Evolutionary conservation across 1,140 invertebrate species (phyloP).

Genomic region (Drosophila baimaii): DNA sequence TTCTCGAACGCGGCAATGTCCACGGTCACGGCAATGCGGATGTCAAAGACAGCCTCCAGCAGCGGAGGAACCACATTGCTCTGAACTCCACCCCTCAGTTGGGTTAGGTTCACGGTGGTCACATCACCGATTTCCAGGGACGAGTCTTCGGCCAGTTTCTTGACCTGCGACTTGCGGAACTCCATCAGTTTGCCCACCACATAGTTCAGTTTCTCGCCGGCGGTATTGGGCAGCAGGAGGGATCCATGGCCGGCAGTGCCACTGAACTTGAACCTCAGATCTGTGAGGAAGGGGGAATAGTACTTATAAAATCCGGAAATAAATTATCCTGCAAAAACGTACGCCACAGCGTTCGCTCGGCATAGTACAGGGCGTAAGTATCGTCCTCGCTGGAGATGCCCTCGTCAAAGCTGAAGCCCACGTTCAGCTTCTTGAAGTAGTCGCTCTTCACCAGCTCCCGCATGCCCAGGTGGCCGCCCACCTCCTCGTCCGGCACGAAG

Average conservation of each 20-base stretch:
- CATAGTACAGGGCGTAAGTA: conserved; percentile 89
- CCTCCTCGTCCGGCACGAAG: conserved; percentile 97
- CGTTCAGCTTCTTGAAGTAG: conserved; percentile 92
- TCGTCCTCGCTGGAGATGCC: conserved; percentile 88
- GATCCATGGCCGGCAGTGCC: conserved; percentile 96
- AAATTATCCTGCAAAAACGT: conserved; percentile 35
- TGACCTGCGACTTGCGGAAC: conserved; percentile 88
- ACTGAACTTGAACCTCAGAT: conserved; percentile 60
- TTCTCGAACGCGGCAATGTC: conserved; percentile 90
- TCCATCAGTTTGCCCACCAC: conserved; percentile 92
- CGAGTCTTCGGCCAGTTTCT: conserved; percentile 87
- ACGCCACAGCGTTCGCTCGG: conserved; percentile 90
- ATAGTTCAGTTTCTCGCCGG: conserved; percentile 92
- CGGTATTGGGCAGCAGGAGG: conserved; percentile 91
- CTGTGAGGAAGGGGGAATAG: not conserved
- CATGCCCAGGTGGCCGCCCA: conserved; percentile 94
- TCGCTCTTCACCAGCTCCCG: conserved; percentile 90
- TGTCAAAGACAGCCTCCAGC: conserved; percentile 91
- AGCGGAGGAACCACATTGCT: conserved; percentile 95
- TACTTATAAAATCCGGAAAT: too few relatives aligned
- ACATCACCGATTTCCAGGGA: conserved; percentile 91
- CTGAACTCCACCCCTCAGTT: conserved; percentile 94
- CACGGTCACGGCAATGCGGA: conserved; percentile 90
- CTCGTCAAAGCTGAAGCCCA: conserved; percentile 96
- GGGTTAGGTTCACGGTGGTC: conserved; percentile 94